Percentiles rank a stretch among this genome's conserved stretches.
Conservation (phyloP, 2,113 vertebrate genomes). For the Boulengeromyrus knoepffleri region DNA sequence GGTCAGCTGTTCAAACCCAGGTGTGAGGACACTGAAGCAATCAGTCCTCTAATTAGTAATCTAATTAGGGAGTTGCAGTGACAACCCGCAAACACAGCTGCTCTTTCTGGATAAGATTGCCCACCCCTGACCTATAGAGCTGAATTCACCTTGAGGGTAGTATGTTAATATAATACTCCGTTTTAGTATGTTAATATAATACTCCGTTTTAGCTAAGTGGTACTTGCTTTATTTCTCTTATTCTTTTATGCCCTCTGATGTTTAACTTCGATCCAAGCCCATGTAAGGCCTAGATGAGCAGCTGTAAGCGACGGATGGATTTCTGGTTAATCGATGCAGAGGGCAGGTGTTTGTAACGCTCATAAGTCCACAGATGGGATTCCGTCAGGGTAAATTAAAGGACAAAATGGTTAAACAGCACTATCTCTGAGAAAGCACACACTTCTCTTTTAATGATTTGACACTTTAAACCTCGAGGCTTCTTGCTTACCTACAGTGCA, state of each 20-base stretch:
- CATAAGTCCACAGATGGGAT: neutral
- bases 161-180: neutral
- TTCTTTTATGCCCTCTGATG: neutral
- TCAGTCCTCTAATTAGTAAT: too few relatives aligned
- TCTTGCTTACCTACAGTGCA: constrained; percentile 84
- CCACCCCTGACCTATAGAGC: too few relatives aligned
- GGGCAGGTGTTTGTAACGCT: neutral
- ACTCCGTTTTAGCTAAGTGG: neutral
- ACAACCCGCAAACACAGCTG: too few relatives aligned
- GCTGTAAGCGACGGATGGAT: neutral
- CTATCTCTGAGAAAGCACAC: neutral
- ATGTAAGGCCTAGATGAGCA: neutral
- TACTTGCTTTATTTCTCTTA: neutral
- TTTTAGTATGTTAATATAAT: neutral
- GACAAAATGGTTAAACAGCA: neutral
- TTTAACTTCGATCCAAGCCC: neutral
- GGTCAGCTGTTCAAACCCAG: too few relatives aligned
- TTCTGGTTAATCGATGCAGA: neutral
- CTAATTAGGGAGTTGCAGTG: too few relatives aligned
- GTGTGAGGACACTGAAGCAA: too few relatives aligned
- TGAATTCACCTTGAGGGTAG: neutral
- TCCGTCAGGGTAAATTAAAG: neutral
- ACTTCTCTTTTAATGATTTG: neutral
- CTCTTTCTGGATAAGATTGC: too few relatives aligned
- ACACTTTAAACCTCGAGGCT: neutral